Percentiles rank a stretch among this genome's conserved stretches.
These are phyloP conservation scores for Rhopalosiphum nymphaeae DNA, from an alignment of 2,888 invertebrate genomes.

Conservation along the genomic window DNA sequence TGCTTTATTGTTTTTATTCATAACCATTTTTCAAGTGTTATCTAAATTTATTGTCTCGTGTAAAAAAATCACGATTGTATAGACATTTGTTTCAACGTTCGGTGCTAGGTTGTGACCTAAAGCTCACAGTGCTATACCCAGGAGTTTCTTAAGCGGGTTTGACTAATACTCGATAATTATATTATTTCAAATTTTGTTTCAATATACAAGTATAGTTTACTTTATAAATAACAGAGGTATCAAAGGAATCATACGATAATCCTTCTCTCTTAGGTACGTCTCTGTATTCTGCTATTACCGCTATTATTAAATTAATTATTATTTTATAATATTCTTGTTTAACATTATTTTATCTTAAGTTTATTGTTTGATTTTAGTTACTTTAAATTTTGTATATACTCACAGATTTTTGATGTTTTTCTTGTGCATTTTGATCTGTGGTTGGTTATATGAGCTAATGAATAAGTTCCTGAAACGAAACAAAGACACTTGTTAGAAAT, in stretches of 20 bases:
- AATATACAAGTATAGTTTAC: not conserved
- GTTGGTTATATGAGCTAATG: not conserved
- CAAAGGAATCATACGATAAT: not conserved
- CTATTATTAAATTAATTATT: not conserved
- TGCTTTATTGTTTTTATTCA: not conserved
- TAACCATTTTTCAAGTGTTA: not conserved
- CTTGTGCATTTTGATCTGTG: slow-evolving; percentile 28
- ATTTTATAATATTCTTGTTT: not conserved
- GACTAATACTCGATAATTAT: not conserved
- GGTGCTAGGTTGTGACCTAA: not conserved
- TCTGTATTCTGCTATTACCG: not conserved
- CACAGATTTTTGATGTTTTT: slow-evolving; percentile 37
- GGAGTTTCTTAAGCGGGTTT: not conserved
- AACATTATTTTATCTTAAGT: not conserved
- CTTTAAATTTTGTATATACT: not conserved
- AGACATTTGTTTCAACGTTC: not conserved
- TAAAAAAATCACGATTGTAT: not conserved
- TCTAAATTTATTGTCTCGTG: not conserved
- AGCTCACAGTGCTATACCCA: not conserved
- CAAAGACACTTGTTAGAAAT: not conserved
- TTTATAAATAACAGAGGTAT: not conserved
- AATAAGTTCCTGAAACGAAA: slow-evolving; percentile 43
- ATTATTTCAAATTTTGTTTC: not conserved
- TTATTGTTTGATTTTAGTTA: not conserved
- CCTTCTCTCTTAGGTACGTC: not conserved